phyloP scores from a whole-genome alignment of 1,140 invertebrate species.

The Bombus turneri region DNA sequence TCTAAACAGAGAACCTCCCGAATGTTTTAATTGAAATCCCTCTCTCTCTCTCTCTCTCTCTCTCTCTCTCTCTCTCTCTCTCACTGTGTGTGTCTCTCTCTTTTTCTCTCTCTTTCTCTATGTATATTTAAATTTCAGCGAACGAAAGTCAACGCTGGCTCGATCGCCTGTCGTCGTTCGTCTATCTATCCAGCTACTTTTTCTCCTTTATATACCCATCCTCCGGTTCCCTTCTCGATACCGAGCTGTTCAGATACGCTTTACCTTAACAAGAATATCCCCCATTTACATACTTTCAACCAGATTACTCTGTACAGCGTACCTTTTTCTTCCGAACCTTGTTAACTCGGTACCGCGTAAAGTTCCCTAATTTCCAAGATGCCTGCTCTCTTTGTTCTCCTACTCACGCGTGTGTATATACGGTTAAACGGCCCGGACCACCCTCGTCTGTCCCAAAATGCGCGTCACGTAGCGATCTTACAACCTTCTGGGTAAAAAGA shows the following conservation, averaged over 20 bases:
- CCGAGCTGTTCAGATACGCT: not conserved
- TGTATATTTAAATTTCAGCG: conserved; percentile 39
- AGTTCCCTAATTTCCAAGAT: not conserved
- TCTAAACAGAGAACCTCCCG: conserved; percentile 33
- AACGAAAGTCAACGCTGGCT: conserved; percentile 11
- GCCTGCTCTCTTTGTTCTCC: rapidly evolving
- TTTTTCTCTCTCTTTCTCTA: not conserved
- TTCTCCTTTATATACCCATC: too few relatives aligned
- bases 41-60: not conserved
- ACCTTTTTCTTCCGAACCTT: not conserved
- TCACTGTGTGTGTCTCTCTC: too few relatives aligned
- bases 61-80: not conserved
- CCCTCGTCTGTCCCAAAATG: not conserved
- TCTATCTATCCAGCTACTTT: not conserved
- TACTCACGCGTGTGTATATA: not conserved
- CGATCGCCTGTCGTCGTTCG: not conserved
- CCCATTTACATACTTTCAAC: not conserved
- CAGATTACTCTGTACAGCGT: not conserved
- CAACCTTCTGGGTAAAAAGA: not conserved
- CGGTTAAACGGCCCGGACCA: too few relatives aligned
- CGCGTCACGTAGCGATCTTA: conserved; percentile 6
- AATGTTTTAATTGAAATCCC: conserved; percentile 48
- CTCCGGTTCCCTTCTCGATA: not conserved
- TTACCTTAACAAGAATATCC: not conserved
- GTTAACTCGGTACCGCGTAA: not conserved